Evolutionary conservation across 2,113 vertebrate genomes (phyloP).

Genomic region (Psephotus haematonotus): DNA sequence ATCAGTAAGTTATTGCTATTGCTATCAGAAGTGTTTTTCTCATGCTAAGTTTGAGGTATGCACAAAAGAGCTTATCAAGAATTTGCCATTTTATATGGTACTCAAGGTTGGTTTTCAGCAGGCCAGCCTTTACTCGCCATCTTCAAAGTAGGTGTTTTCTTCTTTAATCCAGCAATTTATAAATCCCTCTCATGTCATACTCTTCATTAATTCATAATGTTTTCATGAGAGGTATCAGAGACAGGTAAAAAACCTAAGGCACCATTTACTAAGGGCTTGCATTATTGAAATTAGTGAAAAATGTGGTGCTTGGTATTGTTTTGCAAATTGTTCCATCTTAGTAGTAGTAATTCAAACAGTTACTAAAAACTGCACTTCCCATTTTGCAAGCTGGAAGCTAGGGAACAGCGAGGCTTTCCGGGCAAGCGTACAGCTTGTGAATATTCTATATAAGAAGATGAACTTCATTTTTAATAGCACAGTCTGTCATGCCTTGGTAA

Average conservation of each 20-base stretch:
- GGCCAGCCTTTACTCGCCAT: not conserved
- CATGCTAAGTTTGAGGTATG: not conserved
- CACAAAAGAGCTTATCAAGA: not conserved
- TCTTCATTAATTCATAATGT: not conserved
- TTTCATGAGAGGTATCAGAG: not conserved
- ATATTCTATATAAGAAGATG: not conserved
- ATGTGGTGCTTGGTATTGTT: not conserved
- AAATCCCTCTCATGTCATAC: not conserved
- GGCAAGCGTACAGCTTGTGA: not conserved
- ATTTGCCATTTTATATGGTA: not conserved
- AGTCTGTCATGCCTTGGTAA: not conserved
- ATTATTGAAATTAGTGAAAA: not conserved
- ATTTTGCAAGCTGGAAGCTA: not conserved
- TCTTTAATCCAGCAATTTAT: not conserved
- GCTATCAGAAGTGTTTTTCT: not conserved
- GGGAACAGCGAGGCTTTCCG: not conserved
- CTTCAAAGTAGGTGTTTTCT: not conserved
- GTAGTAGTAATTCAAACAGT: not conserved
- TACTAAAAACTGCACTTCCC: not conserved
- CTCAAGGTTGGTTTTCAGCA: not conserved
- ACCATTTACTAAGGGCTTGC: not conserved
- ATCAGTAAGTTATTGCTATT: not conserved
- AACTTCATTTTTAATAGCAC: constrained; percentile 8
- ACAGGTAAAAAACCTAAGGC: not conserved
- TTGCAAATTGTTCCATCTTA: not conserved